Evolutionary conservation across 1,140 invertebrate genomes (phyloP).

Genomic region (Drosophila tristis): DNA sequence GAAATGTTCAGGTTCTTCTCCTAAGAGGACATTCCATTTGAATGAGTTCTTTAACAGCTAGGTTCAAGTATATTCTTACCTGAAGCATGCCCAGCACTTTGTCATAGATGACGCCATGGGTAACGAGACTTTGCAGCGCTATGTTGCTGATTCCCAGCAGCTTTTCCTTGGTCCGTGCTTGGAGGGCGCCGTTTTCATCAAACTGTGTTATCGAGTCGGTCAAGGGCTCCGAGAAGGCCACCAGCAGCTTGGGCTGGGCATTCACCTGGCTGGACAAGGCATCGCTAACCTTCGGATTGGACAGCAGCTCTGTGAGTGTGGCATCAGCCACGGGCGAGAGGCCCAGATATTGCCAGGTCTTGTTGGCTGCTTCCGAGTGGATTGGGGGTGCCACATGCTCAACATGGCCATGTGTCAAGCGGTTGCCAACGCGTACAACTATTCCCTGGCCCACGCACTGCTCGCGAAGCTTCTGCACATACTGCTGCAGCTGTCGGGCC

Average conservation of each 20-base stretch:
- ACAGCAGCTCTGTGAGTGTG: slow-evolving; percentile 59
- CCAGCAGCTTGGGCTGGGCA: slow-evolving; percentile 60
- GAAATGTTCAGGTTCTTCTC: slow-evolving; percentile 85
- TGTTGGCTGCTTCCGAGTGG: slow-evolving; percentile 10
- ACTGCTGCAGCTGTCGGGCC: slow-evolving; percentile 87
- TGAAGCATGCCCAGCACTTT: slow-evolving; percentile 85
- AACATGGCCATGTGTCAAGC: slow-evolving; percentile 50
- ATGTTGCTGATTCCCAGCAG: slow-evolving; percentile 63
- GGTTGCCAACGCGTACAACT: slow-evolving; percentile 85
- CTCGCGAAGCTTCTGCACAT: slow-evolving; percentile 87
- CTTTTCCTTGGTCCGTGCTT: slow-evolving; percentile 58
- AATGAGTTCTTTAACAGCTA: not conserved
- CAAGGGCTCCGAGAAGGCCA: slow-evolving; percentile 69
- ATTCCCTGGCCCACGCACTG: slow-evolving; percentile 87
- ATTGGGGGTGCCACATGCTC: slow-evolving; percentile 42
- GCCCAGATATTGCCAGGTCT: slow-evolving; percentile 42
- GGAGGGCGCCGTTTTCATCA: slow-evolving; percentile 34
- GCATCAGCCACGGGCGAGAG: slow-evolving; percentile 53
- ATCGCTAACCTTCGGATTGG: slow-evolving; percentile 55
- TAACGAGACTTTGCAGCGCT: slow-evolving; percentile 85
- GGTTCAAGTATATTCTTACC: slow-evolving; percentile 25
- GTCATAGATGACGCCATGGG: slow-evolving; percentile 86
- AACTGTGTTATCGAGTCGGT: slow-evolving; percentile 56
- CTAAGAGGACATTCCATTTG: slow-evolving; percentile 16
- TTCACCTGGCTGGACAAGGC: slow-evolving; percentile 35